phyloP scores from a whole-genome alignment of 1,140 invertebrate species.

The Procambarus clarkii region DNA sequence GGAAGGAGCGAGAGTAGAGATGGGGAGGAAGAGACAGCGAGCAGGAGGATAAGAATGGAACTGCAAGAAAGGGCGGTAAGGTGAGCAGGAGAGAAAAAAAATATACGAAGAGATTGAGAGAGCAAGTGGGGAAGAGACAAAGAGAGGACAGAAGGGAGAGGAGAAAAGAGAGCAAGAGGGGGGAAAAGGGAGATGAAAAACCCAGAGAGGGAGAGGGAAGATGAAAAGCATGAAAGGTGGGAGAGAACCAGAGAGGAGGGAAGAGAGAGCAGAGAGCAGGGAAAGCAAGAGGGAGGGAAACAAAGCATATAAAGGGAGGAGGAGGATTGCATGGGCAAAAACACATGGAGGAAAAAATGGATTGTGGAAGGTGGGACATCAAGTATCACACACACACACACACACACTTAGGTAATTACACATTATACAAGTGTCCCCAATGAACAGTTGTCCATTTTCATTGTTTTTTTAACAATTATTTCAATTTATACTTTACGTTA shows the following conservation, averaged over 20 bases:
- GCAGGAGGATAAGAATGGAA: neutral
- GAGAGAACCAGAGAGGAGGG: neutral
- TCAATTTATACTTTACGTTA: no score
- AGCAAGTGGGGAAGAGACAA: constrained; percentile 4
- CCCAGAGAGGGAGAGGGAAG: neutral
- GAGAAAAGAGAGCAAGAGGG: neutral
- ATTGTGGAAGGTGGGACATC: no score
- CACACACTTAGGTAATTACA: no score
- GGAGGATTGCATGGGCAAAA: no score
- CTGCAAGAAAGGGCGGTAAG: neutral
- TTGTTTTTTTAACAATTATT: no score
- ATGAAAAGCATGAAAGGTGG: neutral
- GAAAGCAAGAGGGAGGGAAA: neutral
- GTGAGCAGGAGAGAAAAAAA: neutral
- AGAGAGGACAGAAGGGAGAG: neutral
- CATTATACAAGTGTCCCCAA: no score
- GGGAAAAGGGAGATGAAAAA: neutral
- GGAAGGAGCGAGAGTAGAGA: constrained; percentile 15
- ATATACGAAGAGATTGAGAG: constrained; percentile 28
- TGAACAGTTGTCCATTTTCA: no score
- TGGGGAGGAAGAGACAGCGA: constrained; percentile 4
- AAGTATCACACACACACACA: no score
- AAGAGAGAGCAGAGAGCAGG: neutral
- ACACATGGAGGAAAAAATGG: no score
- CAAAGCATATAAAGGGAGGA: no score